Evolutionary conservation across 2,797 vertebrate genomes (phyloP), one percentile per base, ranked within the genome.

Genomic region (Microchirus variegatus): DNA sequence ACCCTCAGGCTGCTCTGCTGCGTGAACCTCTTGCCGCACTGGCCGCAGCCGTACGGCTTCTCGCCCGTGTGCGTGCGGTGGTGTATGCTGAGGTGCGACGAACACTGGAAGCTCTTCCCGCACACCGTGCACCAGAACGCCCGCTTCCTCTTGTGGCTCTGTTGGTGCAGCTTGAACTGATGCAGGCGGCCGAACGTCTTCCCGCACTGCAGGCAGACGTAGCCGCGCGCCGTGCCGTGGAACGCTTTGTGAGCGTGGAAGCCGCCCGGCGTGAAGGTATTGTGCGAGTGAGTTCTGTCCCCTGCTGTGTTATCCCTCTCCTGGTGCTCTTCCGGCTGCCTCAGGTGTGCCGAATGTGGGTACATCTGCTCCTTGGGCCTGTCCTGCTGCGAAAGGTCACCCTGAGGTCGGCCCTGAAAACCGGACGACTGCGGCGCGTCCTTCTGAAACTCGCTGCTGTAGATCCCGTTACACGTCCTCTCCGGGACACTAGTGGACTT

Each of bases 1-100:
- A 91, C 89, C 67, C 90, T 80, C 72, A 92, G 87, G 41, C 90
- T 92, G 85, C 91, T 91, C 83, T 92, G 90, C 84, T 92, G 90
- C 50, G 91, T 91, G 80, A 93, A 92, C 61, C 90, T 64, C 80
- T 93, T 93, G 17, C 91, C 91, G 16, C 91, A 93, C 62, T 90
- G 88, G 0, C 75, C 72, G 43, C 91, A 93, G 0, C 83, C 82
- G 51, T 87, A 93, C 0, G 91, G 91, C 73, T 90, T 92, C 84
- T 93, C 91, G 3, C 91, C 91, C 2, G 91, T 93, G 84, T 93
- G 91, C 3, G 90, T 91, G 13, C 91, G 87, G 76, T 92, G 83
- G 82, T 93, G 91, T 3, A 90, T 91, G 86, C 85, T 89, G 63
- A 92, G 90, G 73, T 92, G 91, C 2, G 91, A 92, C 2, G 86